phyloP scores from a whole-genome alignment of 2,888 invertebrate genomes.

The Sepioteuthis lessoniana region DNA sequence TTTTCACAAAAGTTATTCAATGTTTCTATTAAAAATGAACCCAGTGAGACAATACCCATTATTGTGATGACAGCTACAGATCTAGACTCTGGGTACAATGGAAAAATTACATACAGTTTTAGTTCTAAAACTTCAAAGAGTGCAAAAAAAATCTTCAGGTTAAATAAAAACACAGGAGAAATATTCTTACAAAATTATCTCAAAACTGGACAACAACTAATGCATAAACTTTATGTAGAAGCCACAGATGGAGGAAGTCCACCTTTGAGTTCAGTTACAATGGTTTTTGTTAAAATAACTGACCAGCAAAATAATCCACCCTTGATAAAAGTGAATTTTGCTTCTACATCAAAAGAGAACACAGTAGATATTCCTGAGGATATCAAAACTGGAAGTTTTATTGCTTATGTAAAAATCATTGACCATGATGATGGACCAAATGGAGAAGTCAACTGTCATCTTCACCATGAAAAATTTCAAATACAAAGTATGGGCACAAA shows the following conservation, averaged over 20 bases:
- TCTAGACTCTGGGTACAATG: not conserved
- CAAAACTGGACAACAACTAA: not conserved
- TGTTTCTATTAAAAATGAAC: not conserved
- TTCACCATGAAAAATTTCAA: constrained; percentile 1
- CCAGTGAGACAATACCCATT: not conserved
- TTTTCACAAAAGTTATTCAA: not conserved
- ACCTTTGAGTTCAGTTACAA: not conserved
- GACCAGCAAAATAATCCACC: not conserved
- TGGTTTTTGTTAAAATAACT: not conserved
- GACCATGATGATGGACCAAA: not conserved
- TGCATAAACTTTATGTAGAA: not conserved
- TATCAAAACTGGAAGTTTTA: not conserved
- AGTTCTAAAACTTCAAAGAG: not conserved
- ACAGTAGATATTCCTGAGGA: not conserved
- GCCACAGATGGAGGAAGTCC: not conserved
- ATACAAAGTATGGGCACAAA: not conserved
- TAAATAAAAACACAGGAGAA: not conserved
- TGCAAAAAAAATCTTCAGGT: not conserved
- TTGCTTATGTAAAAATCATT: not conserved
- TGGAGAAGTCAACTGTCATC: not conserved
- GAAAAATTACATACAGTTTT: not conserved
- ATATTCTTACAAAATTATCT: not conserved
- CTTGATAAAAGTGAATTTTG: not conserved
- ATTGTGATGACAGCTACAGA: not conserved
- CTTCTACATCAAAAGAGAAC: not conserved